These are phyloP conservation scores for Caenorhabditis macrosperma DNA, from an alignment of 2,888 invertebrate species.

Conservation along the genomic window DNA sequence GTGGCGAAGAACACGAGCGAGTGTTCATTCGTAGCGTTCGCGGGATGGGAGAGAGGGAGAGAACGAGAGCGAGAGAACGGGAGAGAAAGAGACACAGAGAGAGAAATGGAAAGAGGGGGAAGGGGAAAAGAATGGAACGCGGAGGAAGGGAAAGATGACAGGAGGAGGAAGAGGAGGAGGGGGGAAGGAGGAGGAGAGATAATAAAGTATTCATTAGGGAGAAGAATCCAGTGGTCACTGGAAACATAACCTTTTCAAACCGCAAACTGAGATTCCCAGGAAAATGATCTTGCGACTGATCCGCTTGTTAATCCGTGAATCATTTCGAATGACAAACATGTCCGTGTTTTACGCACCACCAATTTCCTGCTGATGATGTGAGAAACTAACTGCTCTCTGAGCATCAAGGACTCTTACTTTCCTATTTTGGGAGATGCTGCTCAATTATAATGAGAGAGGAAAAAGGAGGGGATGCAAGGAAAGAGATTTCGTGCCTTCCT, in stretches of 20 bases:
- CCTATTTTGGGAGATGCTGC: background rate
- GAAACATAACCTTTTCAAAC: background rate
- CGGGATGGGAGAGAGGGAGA: background rate
- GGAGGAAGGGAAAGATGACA: slow-evolving; percentile 4
- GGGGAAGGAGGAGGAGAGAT: slow-evolving; percentile 13
- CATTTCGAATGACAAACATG: slow-evolving; percentile 9
- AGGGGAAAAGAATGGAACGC: background rate
- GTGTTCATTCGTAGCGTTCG: slow-evolving; percentile 45
- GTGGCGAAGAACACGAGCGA: slow-evolving; percentile 18
- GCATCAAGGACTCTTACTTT: background rate
- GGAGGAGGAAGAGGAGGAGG: slow-evolving; percentile 2
- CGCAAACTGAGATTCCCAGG: no score
- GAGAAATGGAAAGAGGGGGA: background rate
- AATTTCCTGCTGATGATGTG: background rate
- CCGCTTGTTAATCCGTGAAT: background rate
- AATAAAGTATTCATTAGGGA: slow-evolving; percentile 38
- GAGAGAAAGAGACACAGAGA: slow-evolving; percentile 1
- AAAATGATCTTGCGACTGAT: no score
- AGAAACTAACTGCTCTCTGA: slow-evolving; percentile 21
- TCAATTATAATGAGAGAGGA: slow-evolving; percentile 30
- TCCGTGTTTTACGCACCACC: slow-evolving; percentile 11
- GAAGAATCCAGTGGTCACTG: background rate
- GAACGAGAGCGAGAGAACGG: background rate
- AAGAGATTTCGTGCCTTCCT: background rate
- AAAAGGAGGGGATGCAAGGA: slow-evolving; percentile 1